Evolutionary conservation across 2,797 vertebrate genomes (phyloP), one percentile per base, ranked within the genome.

Genomic region (Varecia variegata): DNA sequence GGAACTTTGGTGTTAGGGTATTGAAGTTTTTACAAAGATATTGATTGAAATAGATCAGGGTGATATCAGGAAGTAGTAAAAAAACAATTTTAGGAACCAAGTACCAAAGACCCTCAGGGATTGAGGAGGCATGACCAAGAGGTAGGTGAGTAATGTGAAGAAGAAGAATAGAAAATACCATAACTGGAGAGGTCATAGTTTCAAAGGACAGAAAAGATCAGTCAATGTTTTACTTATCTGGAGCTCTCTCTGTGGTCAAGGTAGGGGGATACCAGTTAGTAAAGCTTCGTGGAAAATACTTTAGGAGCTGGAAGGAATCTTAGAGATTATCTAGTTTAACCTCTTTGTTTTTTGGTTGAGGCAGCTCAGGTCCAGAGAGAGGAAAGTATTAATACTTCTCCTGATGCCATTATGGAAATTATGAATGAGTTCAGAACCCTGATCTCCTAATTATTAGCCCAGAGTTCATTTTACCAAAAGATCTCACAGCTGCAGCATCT

Each of bases 261-360:
- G 25, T 81, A 74, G 60, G 67, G 83, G 18, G 40, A 40, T 90
- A 67, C 30, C 54, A 86, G 77, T 73, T n/a, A 87, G 67, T 79
- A 73, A 73, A 76, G 52, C 70, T 83, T 77, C 43, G 17, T 79
- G 45, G 71, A 88, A 89, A 40, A 86, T 25, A 56, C 21, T 79
- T 60, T 35, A 73, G 85, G 62, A 50, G 32, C 73, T 81, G 27
- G 84, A 88, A 94, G 58, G 87, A 91, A 90, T 85, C 73, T 60
- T 94, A 80, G 58, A 94, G 43, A 56, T 82, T 30, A 60, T 83
- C 54, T 74, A 7, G n/a, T 79, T 81, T 85, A 82, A 71, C 77
- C 73, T 90, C 60, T 86, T n/a, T 73, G 67, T 77, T 95, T 89
- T 95, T 45, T 88, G 25, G 30, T 47, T 90, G n/a, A 95, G 70